Conservation (phyloP, 1,140 invertebrate species). For the Philopotamus ludificatus region DNA sequence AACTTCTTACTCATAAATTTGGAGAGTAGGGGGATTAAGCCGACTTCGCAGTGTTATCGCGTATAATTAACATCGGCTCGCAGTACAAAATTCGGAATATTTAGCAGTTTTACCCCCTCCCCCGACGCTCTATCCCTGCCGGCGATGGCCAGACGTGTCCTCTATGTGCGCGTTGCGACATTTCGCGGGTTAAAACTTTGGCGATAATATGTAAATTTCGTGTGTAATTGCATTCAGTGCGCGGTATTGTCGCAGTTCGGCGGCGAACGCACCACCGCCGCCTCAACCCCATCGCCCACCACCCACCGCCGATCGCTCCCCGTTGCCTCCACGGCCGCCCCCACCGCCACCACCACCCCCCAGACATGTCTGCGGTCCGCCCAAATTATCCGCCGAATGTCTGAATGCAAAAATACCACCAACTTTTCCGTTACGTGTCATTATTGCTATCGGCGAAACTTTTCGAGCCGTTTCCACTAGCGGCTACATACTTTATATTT, state of each 20-base stretch:
- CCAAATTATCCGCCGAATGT: conserved; percentile 31
- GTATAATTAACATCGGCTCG: too few species aligned
- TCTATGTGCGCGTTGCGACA: conserved; percentile 1
- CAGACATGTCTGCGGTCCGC: conserved; percentile 28
- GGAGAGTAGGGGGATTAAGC: too few species aligned
- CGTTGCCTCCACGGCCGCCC: too few species aligned
- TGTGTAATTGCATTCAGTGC: conserved; percentile 40
- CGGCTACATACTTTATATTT: too few species aligned
- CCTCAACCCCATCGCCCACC: too few species aligned
- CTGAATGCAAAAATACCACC: conserved; percentile 25
- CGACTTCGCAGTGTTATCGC: too few species aligned
- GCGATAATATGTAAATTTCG: conserved; percentile 41
- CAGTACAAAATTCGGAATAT: too few species aligned
- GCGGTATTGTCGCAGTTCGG: conserved; percentile 36
- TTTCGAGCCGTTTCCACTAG: too few species aligned
- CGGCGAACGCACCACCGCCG: not conserved
- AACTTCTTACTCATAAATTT: too few species aligned
- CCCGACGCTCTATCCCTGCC: not conserved
- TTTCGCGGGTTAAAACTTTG: conserved; percentile 30
- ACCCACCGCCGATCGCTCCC: not conserved
- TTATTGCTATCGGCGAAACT: conserved; percentile 1
- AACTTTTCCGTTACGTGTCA: conserved; percentile 7
- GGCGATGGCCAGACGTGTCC: not conserved
- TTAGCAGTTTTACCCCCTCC: too few species aligned
- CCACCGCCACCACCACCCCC: not conserved